phyloP scores from a whole-genome alignment of 2,113 vertebrate genomes.

The Anguilla japonica region DNA sequence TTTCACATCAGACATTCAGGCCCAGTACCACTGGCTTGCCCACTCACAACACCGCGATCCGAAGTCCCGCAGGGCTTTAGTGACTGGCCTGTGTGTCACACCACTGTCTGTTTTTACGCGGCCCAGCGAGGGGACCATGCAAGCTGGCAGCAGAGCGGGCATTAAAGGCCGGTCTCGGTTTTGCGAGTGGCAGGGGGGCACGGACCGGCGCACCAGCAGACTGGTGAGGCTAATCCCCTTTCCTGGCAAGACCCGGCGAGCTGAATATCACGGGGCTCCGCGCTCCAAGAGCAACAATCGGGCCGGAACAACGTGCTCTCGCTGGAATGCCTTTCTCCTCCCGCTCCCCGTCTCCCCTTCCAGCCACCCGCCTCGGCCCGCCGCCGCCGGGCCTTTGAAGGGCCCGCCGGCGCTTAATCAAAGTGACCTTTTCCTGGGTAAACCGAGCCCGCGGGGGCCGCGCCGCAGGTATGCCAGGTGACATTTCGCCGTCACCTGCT shows the following conservation, averaged over 20 bases:
- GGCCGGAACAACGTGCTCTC: background rate
- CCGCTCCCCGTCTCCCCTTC: slow-evolving; percentile 16
- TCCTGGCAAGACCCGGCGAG: background rate
- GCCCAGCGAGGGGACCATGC: background rate
- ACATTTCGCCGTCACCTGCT: slow-evolving; percentile 10
- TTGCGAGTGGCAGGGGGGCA: background rate
- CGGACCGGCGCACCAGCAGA: background rate
- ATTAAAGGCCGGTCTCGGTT: background rate
- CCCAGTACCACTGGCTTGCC: too few relatives aligned
- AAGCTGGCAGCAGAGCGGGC: background rate
- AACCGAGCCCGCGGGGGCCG: slow-evolving; percentile 4
- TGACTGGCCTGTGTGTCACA: background rate
- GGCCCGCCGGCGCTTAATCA: slow-evolving; percentile 26
- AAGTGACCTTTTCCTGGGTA: slow-evolving; percentile 30
- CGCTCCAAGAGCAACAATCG: slow-evolving; percentile 16
- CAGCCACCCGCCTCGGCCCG: background rate
- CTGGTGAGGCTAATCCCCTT: slow-evolving; percentile 8
- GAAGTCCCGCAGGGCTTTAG: background rate
- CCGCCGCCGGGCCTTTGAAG: slow-evolving; percentile 25
- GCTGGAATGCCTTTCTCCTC: background rate
- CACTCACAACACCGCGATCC: too few relatives aligned
- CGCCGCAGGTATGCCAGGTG: background rate
- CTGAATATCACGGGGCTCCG: background rate
- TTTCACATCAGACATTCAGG: too few relatives aligned
- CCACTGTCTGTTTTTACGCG: background rate